These are phyloP conservation scores for Calypte anna DNA, from an alignment of 2,113 vertebrate genomes.

Conservation along the genomic window DNA sequence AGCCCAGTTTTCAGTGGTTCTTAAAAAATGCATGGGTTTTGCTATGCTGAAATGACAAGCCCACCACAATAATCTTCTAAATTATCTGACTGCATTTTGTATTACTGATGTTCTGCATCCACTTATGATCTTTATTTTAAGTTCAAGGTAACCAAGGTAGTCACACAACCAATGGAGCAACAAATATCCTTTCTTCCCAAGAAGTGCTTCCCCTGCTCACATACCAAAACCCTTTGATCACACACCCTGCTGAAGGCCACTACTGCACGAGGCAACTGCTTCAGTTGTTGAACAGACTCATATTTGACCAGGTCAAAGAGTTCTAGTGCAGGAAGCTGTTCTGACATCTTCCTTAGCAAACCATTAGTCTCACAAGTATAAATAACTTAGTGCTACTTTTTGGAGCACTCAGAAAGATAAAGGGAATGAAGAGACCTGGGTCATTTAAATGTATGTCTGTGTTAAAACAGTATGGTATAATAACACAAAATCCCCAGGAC, in stretches of 20 bases:
- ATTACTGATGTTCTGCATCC: neutral
- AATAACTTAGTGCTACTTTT: neutral
- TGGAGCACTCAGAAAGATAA: neutral
- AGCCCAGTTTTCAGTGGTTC: neutral
- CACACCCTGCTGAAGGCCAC: neutral
- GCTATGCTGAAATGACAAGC: neutral
- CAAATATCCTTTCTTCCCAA: neutral
- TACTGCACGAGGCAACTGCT: neutral
- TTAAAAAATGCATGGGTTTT: neutral
- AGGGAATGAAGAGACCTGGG: neutral
- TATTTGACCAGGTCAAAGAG: neutral
- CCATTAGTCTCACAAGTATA: neutral
- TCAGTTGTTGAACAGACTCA: accelerated
- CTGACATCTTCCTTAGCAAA: neutral
- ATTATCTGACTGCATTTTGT: neutral
- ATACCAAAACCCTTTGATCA: neutral
- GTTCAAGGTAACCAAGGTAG: neutral
- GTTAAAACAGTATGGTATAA: neutral
- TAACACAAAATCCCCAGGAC: neutral
- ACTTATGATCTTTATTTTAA: neutral
- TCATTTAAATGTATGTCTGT: neutral
- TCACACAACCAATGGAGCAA: neutral
- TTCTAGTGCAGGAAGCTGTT: neutral
- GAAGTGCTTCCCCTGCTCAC: neutral
- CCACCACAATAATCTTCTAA: neutral